Conservation (phyloP, 1,140 invertebrate genomes). For the Linepithema humile region DNA sequence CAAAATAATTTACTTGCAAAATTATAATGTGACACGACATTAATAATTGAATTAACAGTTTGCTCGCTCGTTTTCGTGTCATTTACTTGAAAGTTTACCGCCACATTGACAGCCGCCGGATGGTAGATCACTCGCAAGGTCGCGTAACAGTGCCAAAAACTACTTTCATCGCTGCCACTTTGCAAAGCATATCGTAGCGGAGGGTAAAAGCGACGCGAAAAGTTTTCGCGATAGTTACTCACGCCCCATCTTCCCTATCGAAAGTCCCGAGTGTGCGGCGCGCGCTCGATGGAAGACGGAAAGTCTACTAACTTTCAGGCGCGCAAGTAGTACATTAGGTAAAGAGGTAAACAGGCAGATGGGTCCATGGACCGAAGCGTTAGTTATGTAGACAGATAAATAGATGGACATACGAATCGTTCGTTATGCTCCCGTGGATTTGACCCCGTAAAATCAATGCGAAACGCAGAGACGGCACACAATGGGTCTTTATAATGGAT, state of each 20-base stretch:
- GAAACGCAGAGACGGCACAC: not conserved
- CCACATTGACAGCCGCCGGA: not conserved
- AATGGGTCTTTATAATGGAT: not conserved
- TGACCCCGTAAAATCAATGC: not conserved
- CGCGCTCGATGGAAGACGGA: conserved; percentile 43
- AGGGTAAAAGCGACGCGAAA: conserved; percentile 30
- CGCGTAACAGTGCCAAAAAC: not conserved
- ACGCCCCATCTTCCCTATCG: conserved; percentile 36
- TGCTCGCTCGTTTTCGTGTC: not conserved
- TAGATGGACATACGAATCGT: conserved; percentile 20
- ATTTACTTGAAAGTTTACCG: conserved; percentile 15
- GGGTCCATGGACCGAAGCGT: not conserved
- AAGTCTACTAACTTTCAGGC: conserved; percentile 41
- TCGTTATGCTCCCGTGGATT: conserved; percentile 1
- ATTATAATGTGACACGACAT: not conserved
- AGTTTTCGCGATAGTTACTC: conserved; percentile 49
- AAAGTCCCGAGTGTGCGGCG: not conserved
- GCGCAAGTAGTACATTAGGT: conserved; percentile 41
- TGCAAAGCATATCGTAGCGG: conserved; percentile 2
- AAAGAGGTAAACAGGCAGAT: conserved; percentile 40
- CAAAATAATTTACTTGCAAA: not conserved
- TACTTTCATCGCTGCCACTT: conserved; percentile 4
- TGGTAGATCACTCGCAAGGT: not conserved
- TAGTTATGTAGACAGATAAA: conserved; percentile 20
- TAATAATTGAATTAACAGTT: conserved; percentile 9